Evolutionary conservation across 2,888 invertebrate species (phyloP), one percentile per base, ranked within the genome.

Genomic region (Anarsia innoxiella): DNA sequence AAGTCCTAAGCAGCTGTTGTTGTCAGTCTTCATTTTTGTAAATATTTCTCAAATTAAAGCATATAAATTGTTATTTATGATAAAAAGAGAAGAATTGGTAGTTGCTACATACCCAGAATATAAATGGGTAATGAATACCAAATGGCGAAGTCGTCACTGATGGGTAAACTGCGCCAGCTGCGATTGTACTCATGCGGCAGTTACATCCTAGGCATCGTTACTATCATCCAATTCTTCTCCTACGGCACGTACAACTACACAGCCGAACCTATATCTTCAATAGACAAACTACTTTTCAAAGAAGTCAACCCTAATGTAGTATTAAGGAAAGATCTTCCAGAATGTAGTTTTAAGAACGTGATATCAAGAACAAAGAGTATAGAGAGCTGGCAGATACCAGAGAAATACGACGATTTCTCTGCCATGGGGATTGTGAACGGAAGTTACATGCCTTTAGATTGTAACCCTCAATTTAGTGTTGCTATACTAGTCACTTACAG

Each of bases 401-500:
- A 41, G 25, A 58, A 56, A 4, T 56, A 48, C 41, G 56, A 68
- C 41, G 62, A 69, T 8, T 63, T 66, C 37, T 36, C 46, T 3
- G 44, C 47, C 3, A 47, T 33, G 15, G 54, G 51, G 1, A 40
- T 61, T 14, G 37, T 40, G 6, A 57, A 59, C 31, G 65, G 66
- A 0, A 57, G 53, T 30, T 67, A 53, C 34, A 31, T 32, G 3
- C 69, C 69, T 1, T 42, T 46, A 9, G 42, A 59, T 13, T 70
- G 70, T 42, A 63, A 49, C 14, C 60, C 70, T 0, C 43, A 57
- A 8, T 83, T 79, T 56, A 90, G 90, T 56, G 90, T 91, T 12
- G 94, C 94, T 12, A 86, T 95, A 13, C 88, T 95, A 45, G 86
- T 97, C 36, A 94, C 96, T 0, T 89, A 88, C 43, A 87, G 96